phyloP scores from a whole-genome alignment of 2,888 invertebrate genomes.

The Cheilosia vernalis region DNA sequence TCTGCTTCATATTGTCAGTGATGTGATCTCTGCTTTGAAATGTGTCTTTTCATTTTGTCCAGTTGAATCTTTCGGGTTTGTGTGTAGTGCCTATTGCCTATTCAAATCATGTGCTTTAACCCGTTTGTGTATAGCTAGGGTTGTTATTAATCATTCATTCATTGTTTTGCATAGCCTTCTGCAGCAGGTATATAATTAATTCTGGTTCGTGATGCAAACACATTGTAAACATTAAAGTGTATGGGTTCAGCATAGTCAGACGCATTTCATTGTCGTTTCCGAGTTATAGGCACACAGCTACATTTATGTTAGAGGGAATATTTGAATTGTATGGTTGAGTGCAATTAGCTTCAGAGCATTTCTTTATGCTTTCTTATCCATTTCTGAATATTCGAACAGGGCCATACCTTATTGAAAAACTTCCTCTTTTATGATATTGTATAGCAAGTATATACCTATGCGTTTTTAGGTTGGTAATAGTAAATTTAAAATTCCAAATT shows the following conservation, averaged over 20 bases:
- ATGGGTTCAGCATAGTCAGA: background rate
- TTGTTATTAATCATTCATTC: conserved; percentile 22
- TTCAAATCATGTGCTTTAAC: conserved; percentile 36
- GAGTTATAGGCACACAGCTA: background rate
- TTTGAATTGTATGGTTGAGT: no score
- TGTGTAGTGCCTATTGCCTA: background rate
- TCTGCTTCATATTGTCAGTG: no score
- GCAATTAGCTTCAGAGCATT: no score
- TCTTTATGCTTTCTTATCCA: no score
- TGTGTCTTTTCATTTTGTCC: background rate
- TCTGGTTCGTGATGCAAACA: conserved; percentile 31
- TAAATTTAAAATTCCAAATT: no score
- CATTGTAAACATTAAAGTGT: background rate
- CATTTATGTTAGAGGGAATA: no score
- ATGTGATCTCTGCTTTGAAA: no score
- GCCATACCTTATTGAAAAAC: no score
- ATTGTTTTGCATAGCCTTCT: conserved; percentile 16
- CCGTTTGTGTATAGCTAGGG: conserved; percentile 60
- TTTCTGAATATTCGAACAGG: no score
- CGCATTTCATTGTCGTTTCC: background rate
- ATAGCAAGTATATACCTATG: no score
- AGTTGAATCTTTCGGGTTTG: background rate
- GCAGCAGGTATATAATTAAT: background rate
- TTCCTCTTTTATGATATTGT: no score
- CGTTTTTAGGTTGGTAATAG: no score